These are phyloP conservation scores for Drosophila baimaii DNA, from an alignment of 1,140 invertebrate species.

Conservation along the genomic window DNA sequence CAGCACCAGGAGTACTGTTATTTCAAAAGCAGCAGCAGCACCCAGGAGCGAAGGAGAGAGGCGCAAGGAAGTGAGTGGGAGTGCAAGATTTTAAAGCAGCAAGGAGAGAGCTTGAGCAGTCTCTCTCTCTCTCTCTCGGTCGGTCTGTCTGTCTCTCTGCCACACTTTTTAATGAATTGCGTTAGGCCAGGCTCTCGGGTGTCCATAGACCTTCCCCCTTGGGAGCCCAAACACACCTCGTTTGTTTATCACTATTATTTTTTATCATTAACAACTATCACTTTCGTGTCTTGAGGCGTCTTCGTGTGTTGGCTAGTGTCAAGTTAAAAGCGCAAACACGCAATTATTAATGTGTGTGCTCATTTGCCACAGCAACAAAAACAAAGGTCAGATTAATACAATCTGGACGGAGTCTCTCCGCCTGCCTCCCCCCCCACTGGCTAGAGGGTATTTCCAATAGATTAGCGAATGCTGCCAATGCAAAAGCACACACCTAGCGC, in stretches of 20 bases:
- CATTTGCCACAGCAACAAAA: slow-evolving; percentile 3
- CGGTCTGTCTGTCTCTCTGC: neutral
- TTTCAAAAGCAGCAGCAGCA: neutral
- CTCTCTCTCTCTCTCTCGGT: neutral
- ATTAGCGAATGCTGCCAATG: neutral
- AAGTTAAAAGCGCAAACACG: slow-evolving; percentile 17
- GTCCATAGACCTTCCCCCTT: neutral
- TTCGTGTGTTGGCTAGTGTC: neutral
- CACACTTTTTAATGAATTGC: slow-evolving; percentile 42
- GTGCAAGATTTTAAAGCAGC: neutral
- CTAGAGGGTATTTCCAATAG: slow-evolving; percentile 12
- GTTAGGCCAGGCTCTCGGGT: slow-evolving; percentile 27
- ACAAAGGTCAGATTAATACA: slow-evolving; percentile 22
- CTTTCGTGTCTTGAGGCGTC: neutral
- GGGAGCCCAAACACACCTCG: slow-evolving; percentile 20
- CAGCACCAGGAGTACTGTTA: neutral
- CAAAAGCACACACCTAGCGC: neutral
- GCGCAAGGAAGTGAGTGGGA: neutral
- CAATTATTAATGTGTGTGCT: neutral
- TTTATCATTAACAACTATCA: slow-evolving; percentile 5
- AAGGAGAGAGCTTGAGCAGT: neutral
- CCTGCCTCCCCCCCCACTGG: neutral
- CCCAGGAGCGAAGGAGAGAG: neutral
- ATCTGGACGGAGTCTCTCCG: slow-evolving; percentile 6
- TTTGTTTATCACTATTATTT: slow-evolving; percentile 19